Percentiles rank a stretch among this genome's conserved stretches.
Evolutionary conservation across 2,797 vertebrate species (phyloP).

Genomic region (Pyrocephalus nanus): DNA sequence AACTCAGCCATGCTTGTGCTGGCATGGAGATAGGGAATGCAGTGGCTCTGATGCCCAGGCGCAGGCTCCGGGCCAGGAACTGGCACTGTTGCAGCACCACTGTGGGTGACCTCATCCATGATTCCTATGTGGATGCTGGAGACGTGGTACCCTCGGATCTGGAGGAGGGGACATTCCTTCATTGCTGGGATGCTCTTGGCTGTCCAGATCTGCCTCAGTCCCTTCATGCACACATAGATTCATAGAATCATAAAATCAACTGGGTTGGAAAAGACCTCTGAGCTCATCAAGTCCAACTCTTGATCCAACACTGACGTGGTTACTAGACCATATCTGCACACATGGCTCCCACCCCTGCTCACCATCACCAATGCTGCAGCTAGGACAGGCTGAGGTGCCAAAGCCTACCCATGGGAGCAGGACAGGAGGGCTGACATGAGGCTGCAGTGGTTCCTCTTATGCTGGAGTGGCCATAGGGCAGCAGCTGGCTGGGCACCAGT

Average conservation of each 20-base stretch:
- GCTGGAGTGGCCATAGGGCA: accelerated
- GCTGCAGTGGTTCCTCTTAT: accelerated
- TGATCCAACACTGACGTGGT: too few species aligned
- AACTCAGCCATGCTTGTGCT: background rate
- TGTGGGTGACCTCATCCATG: background rate
- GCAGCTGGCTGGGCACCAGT: background rate
- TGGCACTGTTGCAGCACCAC: background rate
- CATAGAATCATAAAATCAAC: too few species aligned
- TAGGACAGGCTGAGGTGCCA: background rate
- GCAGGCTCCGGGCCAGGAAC: background rate
- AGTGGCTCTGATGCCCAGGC: accelerated
- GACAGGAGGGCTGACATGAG: background rate
- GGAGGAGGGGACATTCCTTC: background rate
- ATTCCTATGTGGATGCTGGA: background rate
- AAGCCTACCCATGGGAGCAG: accelerated
- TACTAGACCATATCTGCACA: accelerated
- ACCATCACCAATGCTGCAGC: accelerated
- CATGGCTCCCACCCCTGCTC: background rate
- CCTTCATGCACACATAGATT: background rate
- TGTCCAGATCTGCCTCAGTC: background rate
- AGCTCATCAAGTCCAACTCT: too few species aligned
- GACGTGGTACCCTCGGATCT: accelerated
- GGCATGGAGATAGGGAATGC: accelerated
- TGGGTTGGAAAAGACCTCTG: too few species aligned
- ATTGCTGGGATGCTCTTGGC: background rate